phyloP scores from a whole-genome alignment of 2,113 vertebrate genomes.

The Columba livia region DNA sequence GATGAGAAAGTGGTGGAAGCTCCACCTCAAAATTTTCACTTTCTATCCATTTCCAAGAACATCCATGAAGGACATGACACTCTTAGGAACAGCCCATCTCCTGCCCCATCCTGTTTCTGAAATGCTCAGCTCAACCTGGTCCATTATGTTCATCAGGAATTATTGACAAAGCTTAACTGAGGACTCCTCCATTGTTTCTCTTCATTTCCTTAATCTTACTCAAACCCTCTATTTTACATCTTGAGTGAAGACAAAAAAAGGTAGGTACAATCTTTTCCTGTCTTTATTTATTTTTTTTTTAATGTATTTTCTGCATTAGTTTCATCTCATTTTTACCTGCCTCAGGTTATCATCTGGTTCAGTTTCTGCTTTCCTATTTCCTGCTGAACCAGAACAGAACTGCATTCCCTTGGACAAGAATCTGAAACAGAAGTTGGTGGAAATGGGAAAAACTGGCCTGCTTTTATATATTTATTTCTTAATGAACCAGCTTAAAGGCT shows the following conservation, averaged over 20 bases:
- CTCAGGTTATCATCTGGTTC: neutral
- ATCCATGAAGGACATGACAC: neutral
- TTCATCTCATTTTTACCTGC: neutral
- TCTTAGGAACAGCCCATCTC: neutral
- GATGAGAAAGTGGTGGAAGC: neutral
- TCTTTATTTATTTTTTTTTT: neutral
- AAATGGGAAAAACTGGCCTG: neutral
- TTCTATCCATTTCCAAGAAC: neutral
- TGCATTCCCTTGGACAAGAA: neutral
- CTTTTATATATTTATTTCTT: neutral
- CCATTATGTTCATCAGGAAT: accelerated
- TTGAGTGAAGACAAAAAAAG: neutral
- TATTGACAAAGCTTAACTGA: neutral
- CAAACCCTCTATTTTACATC: neutral
- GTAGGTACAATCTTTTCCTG: neutral
- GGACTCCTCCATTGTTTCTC: neutral
- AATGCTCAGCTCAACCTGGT: neutral
- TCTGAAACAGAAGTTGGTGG: neutral
- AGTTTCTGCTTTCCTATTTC: neutral
- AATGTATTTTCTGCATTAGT: neutral
- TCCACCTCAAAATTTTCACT: neutral
- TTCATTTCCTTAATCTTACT: neutral
- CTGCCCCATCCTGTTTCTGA: neutral
- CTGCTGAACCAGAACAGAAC: neutral
- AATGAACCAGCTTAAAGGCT: neutral